Base-by-base conservation (phyloP, 2,797 vertebrate genomes). In the Philypnodon macrostomus region DNA sequence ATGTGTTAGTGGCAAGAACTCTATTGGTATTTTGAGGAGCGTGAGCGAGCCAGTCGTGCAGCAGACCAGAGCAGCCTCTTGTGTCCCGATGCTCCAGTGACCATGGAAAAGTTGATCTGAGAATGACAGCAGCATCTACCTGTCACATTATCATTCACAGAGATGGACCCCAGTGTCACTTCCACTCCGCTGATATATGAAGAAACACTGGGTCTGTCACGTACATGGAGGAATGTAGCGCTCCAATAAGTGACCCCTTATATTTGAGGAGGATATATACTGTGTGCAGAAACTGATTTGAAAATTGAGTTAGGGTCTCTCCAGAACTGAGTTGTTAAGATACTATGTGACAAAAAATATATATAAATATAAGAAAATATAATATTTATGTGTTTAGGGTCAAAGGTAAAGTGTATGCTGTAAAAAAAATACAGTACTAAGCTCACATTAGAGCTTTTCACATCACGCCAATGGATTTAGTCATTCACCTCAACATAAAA, bases 71-170 rank as follows among this genome's bases (percentile, higher is more conserved):
- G 67, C 54, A 55, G 67, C 34, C 62, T 67, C 58, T 42, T 30
- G 51, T 68, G 60, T 58, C 63, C 67, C 32, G 62, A 61, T 68
- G 66, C 75, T 65, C 67, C 53, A 48, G 33, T 67, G 73, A 70
- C 67, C 73, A 50, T 57, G 35, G 51, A 59, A 16, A 17, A 64
- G 57, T 51, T 64, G 67, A 79, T 71, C 47, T 52, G 51, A 48
- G 45, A 63, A 49, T 76, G 85, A 80, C 78, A 70, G 79, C 59
- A 75, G 63, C 70, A 74, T 37, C 65, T 79, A 63, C 72, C 77
- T 77, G 76, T 85, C 80, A 79, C 67, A 80, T 77, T 81, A 74
- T 71, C 53, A 79, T 75, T 77, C 59, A 57, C 47, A 73, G 58
- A 56, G 66, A 63, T 65, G 53, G 48, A 66, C 57, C 58, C 53